Percentiles rank a stretch among this genome's conserved stretches.
Conservation (phyloP, 2,113 vertebrate species). For the Anhinga rufa region DNA sequence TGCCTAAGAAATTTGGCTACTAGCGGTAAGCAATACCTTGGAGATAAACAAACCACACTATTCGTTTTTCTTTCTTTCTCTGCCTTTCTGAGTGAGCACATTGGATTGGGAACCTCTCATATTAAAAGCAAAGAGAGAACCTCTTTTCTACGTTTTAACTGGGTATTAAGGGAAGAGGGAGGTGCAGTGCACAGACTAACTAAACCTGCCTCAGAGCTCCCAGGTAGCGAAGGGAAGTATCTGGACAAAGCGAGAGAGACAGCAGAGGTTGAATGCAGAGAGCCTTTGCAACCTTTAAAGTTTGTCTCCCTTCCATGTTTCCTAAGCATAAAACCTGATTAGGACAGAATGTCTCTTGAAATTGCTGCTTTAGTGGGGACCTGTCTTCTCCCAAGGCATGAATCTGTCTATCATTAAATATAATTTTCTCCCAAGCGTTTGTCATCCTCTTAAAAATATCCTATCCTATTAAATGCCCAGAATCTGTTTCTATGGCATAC, state of each 20-base stretch:
- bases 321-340: not conserved
- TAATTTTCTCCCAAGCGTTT: not conserved
- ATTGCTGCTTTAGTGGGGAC: not conserved
- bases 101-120: not conserved
- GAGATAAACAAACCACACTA: not conserved
- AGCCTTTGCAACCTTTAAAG: not conserved
- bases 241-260: not conserved
- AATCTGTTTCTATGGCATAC: not conserved
- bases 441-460: not conserved
- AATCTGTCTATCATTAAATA: not conserved
- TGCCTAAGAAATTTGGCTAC: constrained; percentile 76
- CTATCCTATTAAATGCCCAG: not conserved
- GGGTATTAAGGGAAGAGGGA: not conserved
- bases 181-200: not conserved
- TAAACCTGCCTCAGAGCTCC: not conserved
- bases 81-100: not conserved
- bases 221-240: not conserved
- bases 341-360: not conserved
- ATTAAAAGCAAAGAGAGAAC: not conserved
- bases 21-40: constrained; percentile 68
- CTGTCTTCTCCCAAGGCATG: not conserved
- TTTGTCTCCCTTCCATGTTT: not conserved
- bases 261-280: not conserved
- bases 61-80: not conserved
- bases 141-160: not conserved